Percentiles rank a stretch among this genome's conserved stretches.
Evolutionary conservation across 2,113 vertebrate genomes (phyloP).

Genomic region (Acinonyx jubatus): DNA sequence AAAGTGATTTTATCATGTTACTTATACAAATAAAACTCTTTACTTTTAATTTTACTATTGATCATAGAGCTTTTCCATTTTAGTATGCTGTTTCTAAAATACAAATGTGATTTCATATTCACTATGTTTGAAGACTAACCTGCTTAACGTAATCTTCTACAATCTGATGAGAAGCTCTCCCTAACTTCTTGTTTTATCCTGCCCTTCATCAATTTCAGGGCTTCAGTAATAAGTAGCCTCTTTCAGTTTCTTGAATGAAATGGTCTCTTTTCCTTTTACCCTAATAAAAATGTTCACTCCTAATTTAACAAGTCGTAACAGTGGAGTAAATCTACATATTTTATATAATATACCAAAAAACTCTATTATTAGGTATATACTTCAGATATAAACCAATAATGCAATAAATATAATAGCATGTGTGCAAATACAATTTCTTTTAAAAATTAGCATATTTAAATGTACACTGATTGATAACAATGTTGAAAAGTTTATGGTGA

Average conservation of each 20-base stretch:
- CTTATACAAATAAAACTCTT: not conserved
- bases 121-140: not conserved
- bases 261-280: not conserved
- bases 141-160: not conserved
- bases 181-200: not conserved
- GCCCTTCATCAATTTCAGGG: not conserved
- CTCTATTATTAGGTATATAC: not conserved
- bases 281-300: not conserved
- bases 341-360: not conserved
- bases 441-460: not conserved
- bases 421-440: not conserved
- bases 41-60: not conserved
- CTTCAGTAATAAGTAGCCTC: not conserved
- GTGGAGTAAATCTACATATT: not conserved
- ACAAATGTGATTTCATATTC: not conserved
- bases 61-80: not conserved
- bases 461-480: not conserved
- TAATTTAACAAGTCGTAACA: not conserved
- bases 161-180: not conserved
- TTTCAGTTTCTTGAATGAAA: not conserved
- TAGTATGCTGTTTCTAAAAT: not conserved
- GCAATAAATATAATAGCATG: not conserved
- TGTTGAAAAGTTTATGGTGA: conserved; percentile 8
- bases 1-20: not conserved
- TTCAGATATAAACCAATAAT: not conserved